Evolutionary conservation across 2,888 invertebrate genomes (phyloP).

Genomic region (Drosophila antonietae): DNA sequence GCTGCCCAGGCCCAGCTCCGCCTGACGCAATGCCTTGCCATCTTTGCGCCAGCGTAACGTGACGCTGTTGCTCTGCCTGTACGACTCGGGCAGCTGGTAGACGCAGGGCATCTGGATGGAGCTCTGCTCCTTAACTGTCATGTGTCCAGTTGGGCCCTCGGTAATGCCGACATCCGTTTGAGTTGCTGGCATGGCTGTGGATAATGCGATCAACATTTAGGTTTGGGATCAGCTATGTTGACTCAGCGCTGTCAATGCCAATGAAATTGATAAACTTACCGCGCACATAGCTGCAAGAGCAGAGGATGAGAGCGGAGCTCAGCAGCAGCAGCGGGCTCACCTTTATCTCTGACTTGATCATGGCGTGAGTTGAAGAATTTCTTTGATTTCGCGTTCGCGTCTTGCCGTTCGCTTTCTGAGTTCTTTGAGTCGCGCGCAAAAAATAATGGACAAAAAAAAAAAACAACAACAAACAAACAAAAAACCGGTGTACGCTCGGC

Average conservation of each 20-base stretch:
- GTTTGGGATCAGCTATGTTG: constrained; percentile 18
- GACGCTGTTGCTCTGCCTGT: constrained; percentile 59
- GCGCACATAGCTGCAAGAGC: constrained; percentile 30
- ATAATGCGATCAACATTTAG: constrained; percentile 6
- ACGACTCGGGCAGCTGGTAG: constrained; percentile 83
- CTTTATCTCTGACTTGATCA: constrained; percentile 53
- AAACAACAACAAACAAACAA: neutral
- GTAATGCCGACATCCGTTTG: constrained; percentile 61
- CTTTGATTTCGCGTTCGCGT: constrained; percentile 51
- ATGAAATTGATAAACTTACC: constrained; percentile 55
- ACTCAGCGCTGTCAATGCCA: constrained; percentile 28
- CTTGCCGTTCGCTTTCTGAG: neutral
- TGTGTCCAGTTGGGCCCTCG: constrained; percentile 78
- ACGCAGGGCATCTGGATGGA: constrained; percentile 88
- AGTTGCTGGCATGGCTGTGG: constrained; percentile 30
- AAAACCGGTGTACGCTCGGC: constrained; percentile 45
- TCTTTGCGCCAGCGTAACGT: constrained; percentile 88
- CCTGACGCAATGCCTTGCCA: constrained; percentile 85
- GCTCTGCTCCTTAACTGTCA: constrained; percentile 88
- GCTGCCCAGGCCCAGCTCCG: constrained; percentile 68
- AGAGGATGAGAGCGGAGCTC: constrained; percentile 53
- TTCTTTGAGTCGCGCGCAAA: constrained; percentile 23
- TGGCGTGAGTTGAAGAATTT: constrained; percentile 48
- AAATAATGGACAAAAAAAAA: neutral
- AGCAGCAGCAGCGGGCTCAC: constrained; percentile 49